Evolutionary conservation across 1,140 invertebrate genomes (phyloP).

Genomic region (honey bee (Apis mellifera)): Amel_HAv3.1 CM009931.2:19610501-19611000

Average conservation of each 20-base stretch:
- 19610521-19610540: not conserved
- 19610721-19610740: conserved; percentile 18
- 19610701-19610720: conserved; percentile 19
- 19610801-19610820: no score
- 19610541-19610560: conserved; percentile 7
- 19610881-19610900: no score
- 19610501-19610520: no score
- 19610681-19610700: conserved; percentile 55
- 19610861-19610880: not conserved
- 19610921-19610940: conserved; percentile 14
- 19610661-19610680: conserved; percentile 53
- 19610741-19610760: conserved; percentile 10
- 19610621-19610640: conserved; percentile 31
- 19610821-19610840: conserved; percentile 8
- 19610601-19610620: conserved; percentile 19
- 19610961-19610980: conserved; percentile 18
- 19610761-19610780: not conserved
- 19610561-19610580: conserved; percentile 43
- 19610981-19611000: not conserved
- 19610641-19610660: conserved; percentile 50
- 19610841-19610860: conserved; percentile 24
- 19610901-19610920: not conserved
- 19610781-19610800: not conserved
- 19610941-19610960: conserved; percentile 35
- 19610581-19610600: conserved; percentile 47